Conservation (phyloP, 2,113 vertebrate genomes). For the Sylvilagus bachmani region DNA sequence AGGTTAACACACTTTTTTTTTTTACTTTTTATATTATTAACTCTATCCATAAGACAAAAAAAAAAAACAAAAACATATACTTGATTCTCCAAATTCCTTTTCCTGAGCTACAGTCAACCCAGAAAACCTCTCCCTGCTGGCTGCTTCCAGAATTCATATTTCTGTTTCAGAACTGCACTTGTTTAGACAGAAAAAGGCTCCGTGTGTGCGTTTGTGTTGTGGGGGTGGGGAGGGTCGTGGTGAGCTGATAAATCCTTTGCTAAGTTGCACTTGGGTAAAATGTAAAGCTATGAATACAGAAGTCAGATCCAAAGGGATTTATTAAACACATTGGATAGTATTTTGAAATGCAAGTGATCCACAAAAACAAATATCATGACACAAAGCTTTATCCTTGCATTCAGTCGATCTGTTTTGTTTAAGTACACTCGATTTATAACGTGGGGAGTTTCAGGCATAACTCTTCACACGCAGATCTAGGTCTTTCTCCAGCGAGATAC, state of each 20-base stretch:
- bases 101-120: neutral
- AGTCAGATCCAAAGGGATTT: neutral
- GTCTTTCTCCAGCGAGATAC: constrained; percentile 9
- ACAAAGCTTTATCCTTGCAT: constrained; percentile 19
- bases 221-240: fast-evolving
- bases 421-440: neutral
- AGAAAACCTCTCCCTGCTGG: neutral
- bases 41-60: neutral
- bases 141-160: constrained; percentile 30
- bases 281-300: neutral
- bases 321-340: neutral
- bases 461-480: neutral
- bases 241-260: neutral
- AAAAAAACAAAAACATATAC: neutral
- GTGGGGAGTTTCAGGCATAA: neutral
- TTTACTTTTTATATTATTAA: neutral
- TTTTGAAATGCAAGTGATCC: constrained; percentile 12
- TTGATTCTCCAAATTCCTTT: neutral
- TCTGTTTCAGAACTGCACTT: constrained; percentile 4
- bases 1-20: neutral
- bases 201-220: neutral
- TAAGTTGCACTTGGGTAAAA: constrained; percentile 11
- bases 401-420: neutral
- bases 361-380: neutral
- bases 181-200: neutral